phyloP scores from a whole-genome alignment of 2,888 invertebrate genomes.

The Corythucha ciliata region DNA sequence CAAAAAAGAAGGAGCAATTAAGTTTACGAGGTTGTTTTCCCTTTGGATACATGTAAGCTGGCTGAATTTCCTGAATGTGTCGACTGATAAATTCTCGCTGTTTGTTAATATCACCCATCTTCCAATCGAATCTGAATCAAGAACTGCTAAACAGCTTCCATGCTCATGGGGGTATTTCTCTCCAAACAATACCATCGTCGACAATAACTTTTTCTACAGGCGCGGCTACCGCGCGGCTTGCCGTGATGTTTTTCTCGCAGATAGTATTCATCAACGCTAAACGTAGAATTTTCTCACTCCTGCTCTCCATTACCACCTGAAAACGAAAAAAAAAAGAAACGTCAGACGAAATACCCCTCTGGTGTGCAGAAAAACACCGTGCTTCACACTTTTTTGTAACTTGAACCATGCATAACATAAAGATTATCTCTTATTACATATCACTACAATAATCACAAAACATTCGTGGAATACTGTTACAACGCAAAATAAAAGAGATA shows the following conservation, averaged over 20 bases:
- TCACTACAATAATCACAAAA: neutral
- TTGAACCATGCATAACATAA: too few relatives aligned
- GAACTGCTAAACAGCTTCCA: neutral
- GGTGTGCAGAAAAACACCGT: too few relatives aligned
- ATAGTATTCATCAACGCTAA: neutral
- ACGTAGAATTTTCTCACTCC: neutral
- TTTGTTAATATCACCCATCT: constrained; percentile 7
- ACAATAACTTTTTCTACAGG: constrained; percentile 1
- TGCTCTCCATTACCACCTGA: too few relatives aligned
- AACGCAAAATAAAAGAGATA: too few relatives aligned
- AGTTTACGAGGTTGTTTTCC: too few relatives aligned
- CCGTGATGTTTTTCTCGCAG: neutral
- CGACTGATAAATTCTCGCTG: constrained; percentile 5
- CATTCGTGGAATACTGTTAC: neutral
- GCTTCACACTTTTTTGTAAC: too few relatives aligned
- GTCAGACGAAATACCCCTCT: too few relatives aligned
- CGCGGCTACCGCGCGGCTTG: too few relatives aligned
- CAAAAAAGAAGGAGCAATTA: too few relatives aligned
- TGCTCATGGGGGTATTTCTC: neutral
- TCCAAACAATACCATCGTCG: constrained; percentile 6
- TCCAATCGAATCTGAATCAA: constrained; percentile 1
- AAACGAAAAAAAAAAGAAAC: too few relatives aligned
- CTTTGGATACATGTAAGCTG: neutral
- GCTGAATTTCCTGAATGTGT: constrained; percentile 2
- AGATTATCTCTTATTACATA: neutral